A percentile compares a stretch with the other conserved stretches of the same genome.
Evolutionary conservation across 2,797 vertebrate species (phyloP).

Genomic region (Balearica regulorum): DNA sequence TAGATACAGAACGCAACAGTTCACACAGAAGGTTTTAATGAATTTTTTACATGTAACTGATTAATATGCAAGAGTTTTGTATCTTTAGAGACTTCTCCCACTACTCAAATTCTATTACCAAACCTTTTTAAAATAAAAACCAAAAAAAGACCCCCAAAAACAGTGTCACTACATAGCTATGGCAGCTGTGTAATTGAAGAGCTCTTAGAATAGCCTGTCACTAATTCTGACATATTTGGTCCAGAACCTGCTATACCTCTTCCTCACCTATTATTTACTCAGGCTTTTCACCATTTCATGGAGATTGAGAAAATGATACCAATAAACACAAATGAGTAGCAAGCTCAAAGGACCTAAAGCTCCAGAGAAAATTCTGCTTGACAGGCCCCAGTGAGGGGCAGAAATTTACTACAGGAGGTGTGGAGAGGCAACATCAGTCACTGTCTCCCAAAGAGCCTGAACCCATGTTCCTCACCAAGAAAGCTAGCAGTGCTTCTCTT

Average conservation of each 20-base stretch:
- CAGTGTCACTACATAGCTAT: not conserved
- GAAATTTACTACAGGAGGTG: not conserved
- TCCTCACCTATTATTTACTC: not conserved
- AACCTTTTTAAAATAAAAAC: not conserved
- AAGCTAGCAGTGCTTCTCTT: not conserved
- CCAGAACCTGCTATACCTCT: not conserved
- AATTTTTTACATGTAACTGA: not conserved
- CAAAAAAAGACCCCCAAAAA: no score
- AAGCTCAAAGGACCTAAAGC: not conserved
- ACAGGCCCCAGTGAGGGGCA: not conserved
- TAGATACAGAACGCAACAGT: not conserved
- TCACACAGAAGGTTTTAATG: not conserved
- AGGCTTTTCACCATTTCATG: not conserved
- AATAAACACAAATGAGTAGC: not conserved
- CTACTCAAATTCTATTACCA: not conserved
- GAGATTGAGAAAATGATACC: not conserved
- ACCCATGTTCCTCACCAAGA: not conserved
- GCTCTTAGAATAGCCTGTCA: not conserved
- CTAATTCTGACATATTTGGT: not conserved
- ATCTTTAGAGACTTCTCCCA: not conserved
- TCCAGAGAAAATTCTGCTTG: not conserved
- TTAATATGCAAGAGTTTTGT: not conserved
- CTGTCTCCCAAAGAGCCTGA: not conserved
- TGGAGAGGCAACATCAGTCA: not conserved
- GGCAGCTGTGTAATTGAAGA: not conserved